Evolutionary conservation across 1,140 invertebrate genomes (phyloP), one percentile per base, ranked within the genome.

Genomic region (Drosophila yakuba): DNA sequence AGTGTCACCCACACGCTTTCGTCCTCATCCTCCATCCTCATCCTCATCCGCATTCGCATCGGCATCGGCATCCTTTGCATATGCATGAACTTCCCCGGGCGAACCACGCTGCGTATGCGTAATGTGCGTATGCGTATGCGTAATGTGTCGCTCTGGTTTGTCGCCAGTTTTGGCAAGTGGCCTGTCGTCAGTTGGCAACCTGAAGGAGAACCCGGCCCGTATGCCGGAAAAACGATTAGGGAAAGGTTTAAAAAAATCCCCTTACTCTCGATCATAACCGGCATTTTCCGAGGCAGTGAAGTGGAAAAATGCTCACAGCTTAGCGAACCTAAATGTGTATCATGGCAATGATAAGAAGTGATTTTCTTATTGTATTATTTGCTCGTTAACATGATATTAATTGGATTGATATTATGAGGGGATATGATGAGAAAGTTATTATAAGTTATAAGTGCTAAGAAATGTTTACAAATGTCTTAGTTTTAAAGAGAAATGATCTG

Each of bases 91-190:
- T 5, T 28, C 7, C 23, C 41, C 1, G 4, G 39, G 32, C 64
- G 44, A 12, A 57, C 59, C 38, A 78, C 68, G 64, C 41, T 59
- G 67, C 73, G 80, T 89, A 88, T 86, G 48, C 62, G 84, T 71
- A 88, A 83, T 69, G 44, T 35, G 50, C 67, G 67, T 48, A 68
- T 56, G 14, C 45, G 45, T 64, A 67, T 56, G 17, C 45, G 45
- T 64, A 63, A 64, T 67, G 47, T 45, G 41, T 20, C 20, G 14
- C 28, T 4, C 7, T 11, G n/a, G 14, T 12, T 6, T 11, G 17
- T 15, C 8, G 15, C 44, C n/a, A 60, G 41, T 20, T 28, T 32
- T 8, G 15, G n/a, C 11, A 38, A 39, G 48, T 55, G 20, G 23
- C 48, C 48, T 50, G 48, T 50, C 48, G 25, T 28, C 48, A 50